Conservation (phyloP, 2,797 vertebrate species). For the Notoglanidium macrostoma region DNA sequence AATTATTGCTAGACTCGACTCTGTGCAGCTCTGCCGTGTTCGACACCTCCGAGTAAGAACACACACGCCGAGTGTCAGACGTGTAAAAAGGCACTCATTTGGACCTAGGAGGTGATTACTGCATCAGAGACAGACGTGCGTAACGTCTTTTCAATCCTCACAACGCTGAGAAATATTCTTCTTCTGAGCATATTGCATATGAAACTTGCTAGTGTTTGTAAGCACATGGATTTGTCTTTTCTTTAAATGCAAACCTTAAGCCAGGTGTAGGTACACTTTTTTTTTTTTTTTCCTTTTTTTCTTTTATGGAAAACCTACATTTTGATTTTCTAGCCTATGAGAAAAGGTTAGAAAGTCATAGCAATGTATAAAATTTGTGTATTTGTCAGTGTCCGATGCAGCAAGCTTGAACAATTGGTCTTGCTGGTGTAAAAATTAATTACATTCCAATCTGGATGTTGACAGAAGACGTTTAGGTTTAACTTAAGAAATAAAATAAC, state of each 20-base stretch:
- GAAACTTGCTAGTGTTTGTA: neutral
- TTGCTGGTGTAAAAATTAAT: constrained; percentile 43
- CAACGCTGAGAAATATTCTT: neutral
- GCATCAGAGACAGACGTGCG: constrained; percentile 21
- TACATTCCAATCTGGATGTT: constrained; percentile 43
- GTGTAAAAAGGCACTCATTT: constrained; percentile 55
- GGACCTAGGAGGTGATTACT: constrained; percentile 38
- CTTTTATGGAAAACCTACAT: neutral
- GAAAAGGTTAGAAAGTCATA: neutral
- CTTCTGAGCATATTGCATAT: constrained; percentile 8
- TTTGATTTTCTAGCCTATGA: neutral
- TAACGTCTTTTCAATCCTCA: neutral
- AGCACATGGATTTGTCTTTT: neutral
- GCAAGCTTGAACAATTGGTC: neutral
- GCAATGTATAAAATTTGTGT: neutral
- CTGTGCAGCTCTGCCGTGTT: constrained; percentile 14
- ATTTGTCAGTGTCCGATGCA: neutral
- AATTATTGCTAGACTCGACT: constrained; percentile 52
- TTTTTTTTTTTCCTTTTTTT: neutral
- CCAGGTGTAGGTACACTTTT: neutral
- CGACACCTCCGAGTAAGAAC: constrained; percentile 30
- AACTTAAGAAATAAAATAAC: neutral
- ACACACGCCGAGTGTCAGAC: constrained; percentile 34
- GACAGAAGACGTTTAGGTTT: neutral
- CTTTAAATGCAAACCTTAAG: neutral